Conservation (phyloP, 2,113 vertebrate genomes). For the Bubo blakistoni region DNA sequence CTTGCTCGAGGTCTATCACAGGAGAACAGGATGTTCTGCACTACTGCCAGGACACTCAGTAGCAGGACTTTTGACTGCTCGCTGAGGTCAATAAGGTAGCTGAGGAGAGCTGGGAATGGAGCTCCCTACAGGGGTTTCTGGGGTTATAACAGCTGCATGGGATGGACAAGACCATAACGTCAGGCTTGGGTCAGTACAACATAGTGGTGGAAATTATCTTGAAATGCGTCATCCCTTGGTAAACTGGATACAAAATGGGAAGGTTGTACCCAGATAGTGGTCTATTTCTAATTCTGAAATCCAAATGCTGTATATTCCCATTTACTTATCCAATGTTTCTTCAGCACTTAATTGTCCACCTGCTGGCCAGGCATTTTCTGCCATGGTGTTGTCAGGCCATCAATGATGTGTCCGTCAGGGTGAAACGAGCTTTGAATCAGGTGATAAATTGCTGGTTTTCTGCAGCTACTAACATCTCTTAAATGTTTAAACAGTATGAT, state of each 20-base stretch:
- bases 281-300: not conserved
- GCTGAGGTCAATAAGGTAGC: not conserved
- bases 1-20: not conserved
- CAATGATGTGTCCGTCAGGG: not conserved
- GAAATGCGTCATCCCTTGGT: not conserved
- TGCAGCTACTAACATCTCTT: slow-evolving; percentile 23
- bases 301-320: not conserved
- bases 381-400: not conserved
- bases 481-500: slow-evolving; percentile 56
- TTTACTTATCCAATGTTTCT: not conserved
- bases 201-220: not conserved
- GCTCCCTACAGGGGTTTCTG: no score
- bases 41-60: not conserved
- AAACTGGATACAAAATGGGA: not conserved
- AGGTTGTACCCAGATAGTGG: not conserved
- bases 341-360: not conserved
- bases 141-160: not conserved
- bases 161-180: not conserved
- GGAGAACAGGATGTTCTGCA: not conserved
- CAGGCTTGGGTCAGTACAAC: not conserved
- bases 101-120: not conserved
- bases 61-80: not conserved
- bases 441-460: slow-evolving; percentile 22
- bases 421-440: not conserved
- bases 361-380: not conserved